Conservation (phyloP, 2,888 invertebrate species). For the Euzophera pinguis region DNA sequence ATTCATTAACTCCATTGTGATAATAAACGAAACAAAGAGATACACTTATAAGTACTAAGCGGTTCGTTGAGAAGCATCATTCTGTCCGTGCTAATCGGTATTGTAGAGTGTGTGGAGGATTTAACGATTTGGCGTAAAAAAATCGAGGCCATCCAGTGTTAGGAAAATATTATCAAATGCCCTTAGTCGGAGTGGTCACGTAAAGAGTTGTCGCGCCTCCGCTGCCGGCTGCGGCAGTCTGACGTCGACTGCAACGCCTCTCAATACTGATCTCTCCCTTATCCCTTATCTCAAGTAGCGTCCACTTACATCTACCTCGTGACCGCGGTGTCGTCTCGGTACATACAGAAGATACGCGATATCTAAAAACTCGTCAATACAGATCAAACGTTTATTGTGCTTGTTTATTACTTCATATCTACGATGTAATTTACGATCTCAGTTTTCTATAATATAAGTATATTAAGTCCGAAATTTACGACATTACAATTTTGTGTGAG, state of each 20-base stretch:
- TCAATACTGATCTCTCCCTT: conserved; percentile 46
- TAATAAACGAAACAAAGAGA: conserved; percentile 47
- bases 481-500: conserved; percentile 1
- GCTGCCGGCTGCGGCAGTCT: conserved; percentile 41
- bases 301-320: conserved; percentile 49
- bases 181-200: conserved; percentile 51
- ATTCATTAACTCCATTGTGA: conserved; percentile 36
- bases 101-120: conserved; percentile 28
- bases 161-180: conserved; percentile 47
- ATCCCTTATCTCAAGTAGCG: conserved; percentile 51
- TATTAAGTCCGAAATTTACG: neutral
- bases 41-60: conserved; percentile 28
- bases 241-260: conserved; percentile 36
- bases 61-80: conserved; percentile 17
- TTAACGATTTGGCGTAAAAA: conserved; percentile 35
- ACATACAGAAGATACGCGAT: conserved; percentile 25
- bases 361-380: conserved; percentile 39
- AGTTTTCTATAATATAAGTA: conserved; percentile 2
- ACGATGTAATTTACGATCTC: conserved; percentile 36
- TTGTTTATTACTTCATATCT: conserved; percentile 34
- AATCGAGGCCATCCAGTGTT: conserved; percentile 43
- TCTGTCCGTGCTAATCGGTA: conserved; percentile 23
- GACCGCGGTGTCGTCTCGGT: conserved; percentile 29
- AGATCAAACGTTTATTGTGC: conserved; percentile 42
- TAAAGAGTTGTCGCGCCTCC: conserved; percentile 38